phyloP scores from a whole-genome alignment of 2,888 invertebrate genomes.

The Epirrhoe tristata region DNA sequence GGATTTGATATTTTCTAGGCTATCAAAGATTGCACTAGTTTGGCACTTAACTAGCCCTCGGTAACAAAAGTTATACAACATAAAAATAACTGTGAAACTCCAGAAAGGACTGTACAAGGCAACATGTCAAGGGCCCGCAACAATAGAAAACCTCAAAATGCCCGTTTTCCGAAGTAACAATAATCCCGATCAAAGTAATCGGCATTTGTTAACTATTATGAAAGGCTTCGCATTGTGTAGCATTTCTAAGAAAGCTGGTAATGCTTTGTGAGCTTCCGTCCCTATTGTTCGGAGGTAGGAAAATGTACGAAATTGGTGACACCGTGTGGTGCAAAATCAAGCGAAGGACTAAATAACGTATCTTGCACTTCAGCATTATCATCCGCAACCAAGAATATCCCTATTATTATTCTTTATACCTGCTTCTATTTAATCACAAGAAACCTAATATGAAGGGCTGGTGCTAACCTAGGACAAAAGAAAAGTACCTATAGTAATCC shows the following conservation, averaged over 20 bases:
- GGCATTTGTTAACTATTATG: conserved; percentile 53
- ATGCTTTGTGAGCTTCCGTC: conserved; percentile 45
- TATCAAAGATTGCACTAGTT: no score
- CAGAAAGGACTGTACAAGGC: conserved; percentile 28
- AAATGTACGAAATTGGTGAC: conserved; percentile 36
- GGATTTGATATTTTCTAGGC: no score
- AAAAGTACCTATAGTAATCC: no score
- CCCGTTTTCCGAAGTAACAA: conserved; percentile 50
- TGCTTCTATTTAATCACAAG: no score
- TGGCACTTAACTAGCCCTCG: not conserved
- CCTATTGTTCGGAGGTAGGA: conserved; percentile 45
- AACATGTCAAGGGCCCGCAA: conserved; percentile 35
- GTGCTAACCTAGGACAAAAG: no score
- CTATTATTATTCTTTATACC: no score
- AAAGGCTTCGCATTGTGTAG: conserved; percentile 59
- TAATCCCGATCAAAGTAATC: conserved; percentile 57
- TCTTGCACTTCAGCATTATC: no score
- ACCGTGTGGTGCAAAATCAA: conserved; percentile 22
- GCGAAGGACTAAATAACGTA: not conserved
- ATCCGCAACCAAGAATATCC: no score
- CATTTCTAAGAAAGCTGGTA: conserved; percentile 45
- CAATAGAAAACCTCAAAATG: conserved; percentile 41
- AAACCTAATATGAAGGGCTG: no score
- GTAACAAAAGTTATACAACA: conserved; percentile 1
- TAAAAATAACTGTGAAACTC: conserved; percentile 18